Base-by-base conservation (phyloP, 2,797 vertebrate genomes). In the Clarias platycephalus region DNA sequence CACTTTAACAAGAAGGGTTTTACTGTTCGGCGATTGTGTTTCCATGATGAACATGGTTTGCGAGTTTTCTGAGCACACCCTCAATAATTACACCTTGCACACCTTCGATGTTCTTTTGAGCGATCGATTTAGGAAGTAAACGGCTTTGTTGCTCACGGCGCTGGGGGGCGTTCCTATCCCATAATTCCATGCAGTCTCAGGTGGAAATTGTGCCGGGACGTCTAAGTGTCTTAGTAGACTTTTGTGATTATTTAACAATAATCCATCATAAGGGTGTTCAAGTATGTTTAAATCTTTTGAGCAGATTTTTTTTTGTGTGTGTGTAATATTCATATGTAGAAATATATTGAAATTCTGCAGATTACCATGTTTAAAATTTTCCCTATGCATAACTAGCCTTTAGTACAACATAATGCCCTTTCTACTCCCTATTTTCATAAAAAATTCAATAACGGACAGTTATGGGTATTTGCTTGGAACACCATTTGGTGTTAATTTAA, bases 151-250 rank as follows among this genome's bases (percentile, higher is more conserved):
- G 53, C 80, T 64, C 22, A 4, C 18, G 78, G n/a, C 44, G 26
- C 40, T 64, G 78, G 90, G 88, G 83, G 87, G 85, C 90, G 90
- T 87, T 83, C 83, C 85, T 81, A 88, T 86, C 91, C 83, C 80
- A 78, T 62, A 83, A 83, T 75, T 37, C 79, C 34, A 66, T 31
- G 34, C 55, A 68, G 66, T 37, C 12, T 34, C 20, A 5, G 31
- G 83, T 40, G 34, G 64, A 78, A 78, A 40, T 57, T 78, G 67
- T 68, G 63, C 62, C 53, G 63, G 78, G n/a, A 62, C 7, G 34
- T 3, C 31, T 40, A 66, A 66, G 78, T 31, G 62, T 64, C 15
- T 18, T 10, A 20, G 24, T 31, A 28, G 62, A 28, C 1, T 53
- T 80, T 15, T 28, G 44, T 55, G n/a, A 40, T 80, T 66, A 22